Base-by-base conservation (phyloP, 2,113 vertebrate species). In the Saccopteryx bilineata region DNA sequence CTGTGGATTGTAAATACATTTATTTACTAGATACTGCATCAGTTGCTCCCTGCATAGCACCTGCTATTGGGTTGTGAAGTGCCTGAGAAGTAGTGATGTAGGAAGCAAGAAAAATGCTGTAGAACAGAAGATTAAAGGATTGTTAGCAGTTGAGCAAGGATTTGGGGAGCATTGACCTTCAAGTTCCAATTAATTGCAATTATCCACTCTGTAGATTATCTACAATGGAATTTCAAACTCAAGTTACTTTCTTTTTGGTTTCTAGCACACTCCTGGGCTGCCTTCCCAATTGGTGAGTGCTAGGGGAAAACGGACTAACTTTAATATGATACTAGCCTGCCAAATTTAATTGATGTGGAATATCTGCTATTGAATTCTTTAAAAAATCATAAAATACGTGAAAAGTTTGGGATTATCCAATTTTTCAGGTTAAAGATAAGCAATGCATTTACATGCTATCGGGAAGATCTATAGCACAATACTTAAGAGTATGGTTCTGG, bases 231-330 rank as follows among this genome's bases (percentile, higher is more conserved):
- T 96, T 93, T 94, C 82, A 88, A 90, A 78, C 56, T 50, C 54
- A 71, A 18, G 21, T 94, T 89, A 69, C 31, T 91, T 96, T 82
- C 50, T 91, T 13, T 87, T 54, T 96, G 33, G 61, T 82, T 69
- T 94, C 48, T 71, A 81, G 72, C 39, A 88, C 46, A 76, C 11
- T 58, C 39, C 26, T 85, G 71, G 66, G 68, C 66, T 93, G 24
- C 23, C 10, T 85, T 89, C 56, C 31, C 0, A 3, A 75, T n/a
- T 90, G 65, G 5, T 82, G 13, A 69, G 18, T 76, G 7, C 54
- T 94, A 95, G 24, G 60, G 26, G 50, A 61, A 88, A 88, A 94
- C 19, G 85, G 79, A 66, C 5, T 91, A 86, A 94, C 86, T 80
- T 89, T 91, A 93, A 96, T 85, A 60, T 91, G 91, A 96, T 85